Percentiles rank a stretch among this genome's conserved stretches.
These are phyloP conservation scores for Panthera uncia DNA, from an alignment of 2,113 vertebrate genomes.

Conservation along the genomic window DNA sequence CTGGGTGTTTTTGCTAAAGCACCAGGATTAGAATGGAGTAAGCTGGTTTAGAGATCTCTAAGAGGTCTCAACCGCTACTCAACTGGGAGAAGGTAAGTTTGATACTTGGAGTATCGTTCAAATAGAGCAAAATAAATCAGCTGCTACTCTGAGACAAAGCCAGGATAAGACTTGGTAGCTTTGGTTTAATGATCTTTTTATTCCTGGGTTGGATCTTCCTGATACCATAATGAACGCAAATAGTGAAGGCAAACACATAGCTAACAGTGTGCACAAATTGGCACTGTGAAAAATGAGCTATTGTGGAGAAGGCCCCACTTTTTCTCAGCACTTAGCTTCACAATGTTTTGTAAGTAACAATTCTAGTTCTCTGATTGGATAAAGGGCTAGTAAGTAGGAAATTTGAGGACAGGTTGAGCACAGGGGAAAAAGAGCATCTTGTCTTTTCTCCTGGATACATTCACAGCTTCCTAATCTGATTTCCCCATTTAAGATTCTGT, in stretches of 20 bases:
- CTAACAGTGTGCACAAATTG: not conserved
- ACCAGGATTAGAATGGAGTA: not conserved
- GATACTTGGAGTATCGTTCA: not conserved
- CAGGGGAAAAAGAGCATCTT: not conserved
- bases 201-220: not conserved
- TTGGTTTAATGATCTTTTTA: not conserved
- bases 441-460: not conserved
- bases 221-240: not conserved
- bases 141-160: not conserved
- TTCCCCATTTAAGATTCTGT: not conserved
- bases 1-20: not conserved
- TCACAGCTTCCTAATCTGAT: not conserved
- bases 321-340: not conserved
- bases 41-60: not conserved
- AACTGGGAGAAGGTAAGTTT: not conserved
- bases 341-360: not conserved
- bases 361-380: not conserved
- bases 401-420: not conserved
- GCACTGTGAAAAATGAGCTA: not conserved
- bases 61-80: not conserved
- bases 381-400: not conserved
- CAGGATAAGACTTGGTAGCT: not conserved
- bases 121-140: not conserved
- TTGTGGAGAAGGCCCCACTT: not conserved
- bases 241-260: not conserved